These are phyloP conservation scores for Drosophila nebulosa DNA, from an alignment of 1,140 invertebrate species.

Conservation along the genomic window DNA sequence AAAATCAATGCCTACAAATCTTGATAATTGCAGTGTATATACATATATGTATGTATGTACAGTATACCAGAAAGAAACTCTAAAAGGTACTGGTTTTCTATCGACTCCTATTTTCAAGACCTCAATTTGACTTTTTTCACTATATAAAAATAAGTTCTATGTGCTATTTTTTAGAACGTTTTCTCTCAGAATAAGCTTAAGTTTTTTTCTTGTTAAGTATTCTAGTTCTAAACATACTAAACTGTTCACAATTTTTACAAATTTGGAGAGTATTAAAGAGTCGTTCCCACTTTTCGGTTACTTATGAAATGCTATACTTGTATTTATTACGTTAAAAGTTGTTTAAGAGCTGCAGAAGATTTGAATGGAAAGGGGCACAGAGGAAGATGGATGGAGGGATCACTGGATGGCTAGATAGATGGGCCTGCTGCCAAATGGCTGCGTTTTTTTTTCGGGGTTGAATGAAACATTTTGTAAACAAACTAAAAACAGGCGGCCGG, in stretches of 20 bases:
- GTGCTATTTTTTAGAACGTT: too few relatives aligned
- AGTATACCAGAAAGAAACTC: too few relatives aligned
- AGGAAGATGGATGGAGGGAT: background rate
- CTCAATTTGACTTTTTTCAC: too few relatives aligned
- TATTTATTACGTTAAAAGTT: slow-evolving; percentile 21
- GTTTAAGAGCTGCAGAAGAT: background rate
- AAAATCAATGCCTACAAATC: too few relatives aligned
- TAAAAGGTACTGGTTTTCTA: too few relatives aligned
- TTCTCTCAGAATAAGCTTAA: too few relatives aligned
- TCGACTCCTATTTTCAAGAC: too few relatives aligned
- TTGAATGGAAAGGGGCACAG: background rate
- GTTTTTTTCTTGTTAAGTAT: background rate
- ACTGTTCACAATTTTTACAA: background rate
- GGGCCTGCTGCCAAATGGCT: slow-evolving; percentile 31
- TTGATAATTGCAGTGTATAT: too few relatives aligned
- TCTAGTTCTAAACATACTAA: background rate
- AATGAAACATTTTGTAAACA: slow-evolving; percentile 67
- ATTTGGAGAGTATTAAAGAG: background rate
- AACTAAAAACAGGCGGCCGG: slow-evolving; percentile 38
- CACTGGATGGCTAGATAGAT: slow-evolving; percentile 1
- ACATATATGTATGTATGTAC: too few relatives aligned
- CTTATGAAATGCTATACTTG: background rate
- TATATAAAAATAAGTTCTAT: too few relatives aligned
- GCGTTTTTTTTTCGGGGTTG: slow-evolving; percentile 29
- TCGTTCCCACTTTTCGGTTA: background rate